phyloP scores from a whole-genome alignment of 2,797 vertebrate species.

The Phylloscopus collybita region DNA sequence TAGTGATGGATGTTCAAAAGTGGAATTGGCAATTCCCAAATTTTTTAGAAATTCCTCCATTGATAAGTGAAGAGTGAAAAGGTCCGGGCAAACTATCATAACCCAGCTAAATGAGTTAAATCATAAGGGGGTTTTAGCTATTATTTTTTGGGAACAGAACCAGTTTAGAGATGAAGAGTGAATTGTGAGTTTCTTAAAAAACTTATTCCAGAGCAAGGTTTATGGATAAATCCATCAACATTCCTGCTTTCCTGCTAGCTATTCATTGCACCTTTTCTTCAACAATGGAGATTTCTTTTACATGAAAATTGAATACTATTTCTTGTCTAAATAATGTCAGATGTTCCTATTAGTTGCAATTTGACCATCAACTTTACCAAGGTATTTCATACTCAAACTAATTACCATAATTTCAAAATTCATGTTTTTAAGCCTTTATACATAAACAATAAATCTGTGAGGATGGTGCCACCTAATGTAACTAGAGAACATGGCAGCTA shows the following conservation, averaged over 20 bases:
- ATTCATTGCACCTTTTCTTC: neutral
- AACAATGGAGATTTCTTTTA: neutral
- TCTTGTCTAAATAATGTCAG: neutral
- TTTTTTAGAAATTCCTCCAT: neutral
- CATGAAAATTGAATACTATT: neutral
- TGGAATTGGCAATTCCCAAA: neutral
- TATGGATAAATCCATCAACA: neutral
- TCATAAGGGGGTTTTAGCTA: neutral
- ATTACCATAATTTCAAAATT: neutral
- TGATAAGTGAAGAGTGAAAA: neutral
- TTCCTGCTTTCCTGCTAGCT: neutral
- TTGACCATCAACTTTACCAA: neutral
- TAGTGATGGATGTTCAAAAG: neutral
- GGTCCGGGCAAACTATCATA: neutral
- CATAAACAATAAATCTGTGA: neutral
- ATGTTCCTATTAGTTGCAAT: neutral
- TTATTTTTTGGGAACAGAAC: neutral
- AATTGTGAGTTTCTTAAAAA: neutral
- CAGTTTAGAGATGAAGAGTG: neutral
- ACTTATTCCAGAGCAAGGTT: neutral
- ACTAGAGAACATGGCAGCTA: neutral
- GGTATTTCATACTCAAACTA: neutral
- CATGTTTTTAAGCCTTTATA: neutral
- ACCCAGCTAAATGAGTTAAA: neutral
- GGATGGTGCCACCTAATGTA: conserved; percentile 61